Conservation (phyloP, 2,888 invertebrate genomes). For the Tromatobia lineatoria region DNA sequence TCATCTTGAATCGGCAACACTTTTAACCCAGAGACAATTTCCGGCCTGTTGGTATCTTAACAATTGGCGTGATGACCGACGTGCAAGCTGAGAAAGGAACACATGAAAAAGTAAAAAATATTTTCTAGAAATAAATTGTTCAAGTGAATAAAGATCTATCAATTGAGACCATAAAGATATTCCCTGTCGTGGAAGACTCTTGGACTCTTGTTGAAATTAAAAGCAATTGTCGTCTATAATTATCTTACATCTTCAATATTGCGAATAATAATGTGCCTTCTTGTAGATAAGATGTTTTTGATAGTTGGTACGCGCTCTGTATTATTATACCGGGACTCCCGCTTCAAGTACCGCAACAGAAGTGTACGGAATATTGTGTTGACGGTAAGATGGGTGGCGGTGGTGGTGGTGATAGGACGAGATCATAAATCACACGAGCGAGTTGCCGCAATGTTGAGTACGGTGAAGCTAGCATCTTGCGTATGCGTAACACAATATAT, state of each 20-base stretch:
- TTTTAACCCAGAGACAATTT: too few species aligned
- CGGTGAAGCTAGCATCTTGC: conserved; percentile 33
- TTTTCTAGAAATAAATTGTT: too few species aligned
- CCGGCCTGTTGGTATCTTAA: too few species aligned
- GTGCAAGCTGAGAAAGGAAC: conserved; percentile 40
- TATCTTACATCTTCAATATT: background rate
- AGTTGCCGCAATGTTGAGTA: conserved; percentile 46
- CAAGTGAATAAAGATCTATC: too few species aligned
- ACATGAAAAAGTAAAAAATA: too few species aligned
- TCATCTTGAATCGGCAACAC: background rate
- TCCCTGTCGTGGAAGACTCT: too few species aligned
- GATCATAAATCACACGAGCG: conserved; percentile 74
- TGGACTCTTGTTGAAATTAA: too few species aligned
- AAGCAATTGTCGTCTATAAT: background rate
- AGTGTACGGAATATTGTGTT: conserved; percentile 56
- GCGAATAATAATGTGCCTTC: conserved; percentile 11
- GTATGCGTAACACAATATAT: conserved; percentile 1
- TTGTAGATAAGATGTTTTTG: conserved; percentile 29
- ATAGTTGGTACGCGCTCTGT: conserved; percentile 18
- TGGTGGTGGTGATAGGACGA: conserved; percentile 74
- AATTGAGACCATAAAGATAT: too few species aligned
- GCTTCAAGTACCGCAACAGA: conserved; percentile 54
- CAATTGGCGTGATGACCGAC: conserved; percentile 59
- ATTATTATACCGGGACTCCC: conserved; percentile 55
- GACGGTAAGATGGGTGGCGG: conserved; percentile 43